Base-by-base conservation (phyloP, 2,888 invertebrate genomes). In the Micoletzkya japonica region DNA sequence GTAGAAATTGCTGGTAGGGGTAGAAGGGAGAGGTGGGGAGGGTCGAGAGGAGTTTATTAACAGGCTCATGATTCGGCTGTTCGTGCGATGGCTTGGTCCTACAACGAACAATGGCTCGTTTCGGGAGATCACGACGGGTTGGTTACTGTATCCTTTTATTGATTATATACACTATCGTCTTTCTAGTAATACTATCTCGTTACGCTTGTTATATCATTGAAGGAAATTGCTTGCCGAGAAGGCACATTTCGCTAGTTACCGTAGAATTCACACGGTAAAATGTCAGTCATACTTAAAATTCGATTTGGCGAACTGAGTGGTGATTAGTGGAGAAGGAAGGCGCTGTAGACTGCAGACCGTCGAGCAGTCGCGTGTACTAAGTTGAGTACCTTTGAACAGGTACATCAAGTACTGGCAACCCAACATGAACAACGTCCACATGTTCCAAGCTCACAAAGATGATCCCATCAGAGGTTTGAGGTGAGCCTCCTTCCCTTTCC, bases 351-450 rank as follows among this genome's bases (percentile, higher is more conserved):
- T 44, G 10, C 20, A 44, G 44, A 14, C 10, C 20, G 10, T 44
- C 44, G 44, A 14, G 20, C 20, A 44, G 14, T 14, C 20, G 10
- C 44, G 20, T 44, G 44, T 44, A 44, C 10, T 7, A 24, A 54
- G 54, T 54, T 24, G 54, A 24, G 10, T 54, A 14, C 10, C 20
- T 14, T 7, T 66, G 56, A 10, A 17, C 58, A 58, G 68, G 44
- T 68, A 39, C 87, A 94, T 99, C 77, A 99, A 99, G 86, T 99
- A 99, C 89, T 99, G 98, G 98, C 98, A 99, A 90, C 94, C 95
- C 82, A 99, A 99, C 88, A 99, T 99, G 98, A 99, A 99, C 89
- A 98, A 98, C 89, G 98, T 99, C 72, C 97, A 98, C 90, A 97
- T 98, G 95, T 99, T 95, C 90, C 97, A 97, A 89, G 98, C 97